Base-by-base conservation (phyloP, 1,140 invertebrate genomes). In the Marisa cornuarietis region DNA sequence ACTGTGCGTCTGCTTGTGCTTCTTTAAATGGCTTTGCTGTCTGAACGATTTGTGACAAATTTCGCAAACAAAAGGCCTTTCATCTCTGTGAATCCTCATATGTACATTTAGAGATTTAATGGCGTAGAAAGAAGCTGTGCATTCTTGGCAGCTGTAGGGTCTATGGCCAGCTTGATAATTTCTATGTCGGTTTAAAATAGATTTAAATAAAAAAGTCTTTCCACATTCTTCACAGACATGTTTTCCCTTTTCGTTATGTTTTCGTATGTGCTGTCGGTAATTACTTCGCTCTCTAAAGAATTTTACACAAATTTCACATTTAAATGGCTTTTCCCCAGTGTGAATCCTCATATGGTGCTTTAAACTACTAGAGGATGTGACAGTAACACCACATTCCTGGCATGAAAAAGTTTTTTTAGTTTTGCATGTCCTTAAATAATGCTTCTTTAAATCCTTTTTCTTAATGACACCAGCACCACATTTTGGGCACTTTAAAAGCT, bases 341-440 rank as follows among this genome's bases (percentile, higher is more conserved):
- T 92, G 91, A 22, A 86, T 81, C 31, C 86, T 69, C 82, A 83
- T 85, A 78, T 92, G 91, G 54, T 79, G 81, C 65, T 83, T 83
- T 58, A 89, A 81, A 71, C 84, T 84, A 68, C 82, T 80, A 61
- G 84, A 85, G 16, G 81, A 79, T 31, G 76, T 62, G 62, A 99
- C 99, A 84, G 97, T 94, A 92, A 99, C 99, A 86, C 98, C 94
- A 92, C 98, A 99, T 93, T 99, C 99, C 89, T 94, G 94, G 92
- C 98, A 99, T 92, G 98, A 96, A 91, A 98, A 99, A 20, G 97
- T 97, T 91, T 99, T 99, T 91, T 99, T 97, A 22, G 98, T 98
- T 76, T 95, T 98, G 92, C 99, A 91, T 54, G 87, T 83, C 51
- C 87, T 63, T 82, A 84, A 85, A 76, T 92, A 91, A 49, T 79